phyloP scores from a whole-genome alignment of 2,888 invertebrate species.

The Aproaerema taeniolella region DNA sequence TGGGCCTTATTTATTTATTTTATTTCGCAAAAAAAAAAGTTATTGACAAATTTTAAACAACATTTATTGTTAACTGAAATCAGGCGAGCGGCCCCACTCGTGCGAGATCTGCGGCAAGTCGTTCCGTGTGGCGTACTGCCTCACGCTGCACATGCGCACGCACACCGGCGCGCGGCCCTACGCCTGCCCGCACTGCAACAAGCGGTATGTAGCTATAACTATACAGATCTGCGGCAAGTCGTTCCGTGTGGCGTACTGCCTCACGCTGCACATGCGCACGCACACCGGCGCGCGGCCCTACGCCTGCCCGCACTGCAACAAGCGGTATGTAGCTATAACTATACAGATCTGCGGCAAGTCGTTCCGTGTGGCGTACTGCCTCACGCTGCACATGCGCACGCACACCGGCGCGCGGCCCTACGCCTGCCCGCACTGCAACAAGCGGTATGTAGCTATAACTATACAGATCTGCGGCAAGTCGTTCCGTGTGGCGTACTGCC shows the following conservation, averaged over 20 bases:
- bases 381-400: slow-evolving; percentile 87
- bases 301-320: slow-evolving; percentile 75
- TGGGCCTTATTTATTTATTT: no score
- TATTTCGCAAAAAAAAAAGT: no score
- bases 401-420: slow-evolving; percentile 88
- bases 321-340: no score
- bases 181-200: slow-evolving; percentile 75
- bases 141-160: slow-evolving; percentile 87
- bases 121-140: slow-evolving; percentile 87
- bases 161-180: slow-evolving; percentile 88
- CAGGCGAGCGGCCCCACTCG: slow-evolving; percentile 85
- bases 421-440: no score
- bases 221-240: slow-evolving; percentile 89
- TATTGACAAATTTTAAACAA: no score
- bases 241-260: slow-evolving; percentile 87
- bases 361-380: slow-evolving; percentile 87
- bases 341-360: slow-evolving; percentile 88
- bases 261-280: slow-evolving; percentile 87
- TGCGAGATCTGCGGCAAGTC: slow-evolving; percentile 89
- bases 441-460: no score
- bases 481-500: slow-evolving; percentile 87
- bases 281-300: slow-evolving; percentile 88
- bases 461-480: slow-evolving; percentile 85
- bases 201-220: no score
- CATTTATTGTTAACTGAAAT: no score